Evolutionary conservation across 1,140 invertebrate genomes (phyloP).

Genomic region (Holcopasites calliopsidis): DNA sequence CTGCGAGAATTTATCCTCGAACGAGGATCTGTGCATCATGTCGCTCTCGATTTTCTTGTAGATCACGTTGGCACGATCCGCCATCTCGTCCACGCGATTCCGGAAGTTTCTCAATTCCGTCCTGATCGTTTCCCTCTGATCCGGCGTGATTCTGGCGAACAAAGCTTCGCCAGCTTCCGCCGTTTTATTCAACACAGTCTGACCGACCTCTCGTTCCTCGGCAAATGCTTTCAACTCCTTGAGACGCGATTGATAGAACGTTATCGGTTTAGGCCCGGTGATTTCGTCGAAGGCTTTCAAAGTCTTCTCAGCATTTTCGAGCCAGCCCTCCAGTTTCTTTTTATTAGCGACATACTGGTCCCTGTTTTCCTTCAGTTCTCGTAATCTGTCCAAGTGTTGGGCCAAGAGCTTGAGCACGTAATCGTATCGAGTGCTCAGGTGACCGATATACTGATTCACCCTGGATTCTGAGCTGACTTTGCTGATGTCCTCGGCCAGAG

Average conservation of each 20-base stretch:
- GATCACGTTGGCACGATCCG: conserved; percentile 90
- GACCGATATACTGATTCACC: conserved; percentile 88
- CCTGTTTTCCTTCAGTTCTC: conserved; percentile 84
- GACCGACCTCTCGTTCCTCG: conserved; percentile 88
- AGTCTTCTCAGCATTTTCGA: conserved; percentile 86
- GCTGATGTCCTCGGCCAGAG: conserved; percentile 86
- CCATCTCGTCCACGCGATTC: conserved; percentile 90
- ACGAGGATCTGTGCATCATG: conserved; percentile 92
- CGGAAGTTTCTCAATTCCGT: conserved; percentile 89
- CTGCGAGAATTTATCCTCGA: conserved; percentile 93
- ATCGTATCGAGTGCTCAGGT: conserved; percentile 88
- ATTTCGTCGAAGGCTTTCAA: conserved; percentile 85
- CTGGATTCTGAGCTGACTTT: conserved; percentile 90
- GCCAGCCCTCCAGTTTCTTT: conserved; percentile 88
- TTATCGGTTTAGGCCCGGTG: conserved; percentile 83
- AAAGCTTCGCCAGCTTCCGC: conserved; percentile 92
- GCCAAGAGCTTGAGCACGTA: conserved; percentile 86
- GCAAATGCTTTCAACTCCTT: conserved; percentile 87
- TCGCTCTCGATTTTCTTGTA: conserved; percentile 92
- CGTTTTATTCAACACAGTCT: conserved; percentile 88
- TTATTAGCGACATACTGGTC: conserved; percentile 84
- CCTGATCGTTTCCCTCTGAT: conserved; percentile 91
- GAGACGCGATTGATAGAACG: conserved; percentile 84
- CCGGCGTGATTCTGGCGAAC: conserved; percentile 91
- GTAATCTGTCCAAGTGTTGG: conserved; percentile 85